Conservation (phyloP, 2,888 invertebrate species). For the Lycophotia porphyrea region DNA sequence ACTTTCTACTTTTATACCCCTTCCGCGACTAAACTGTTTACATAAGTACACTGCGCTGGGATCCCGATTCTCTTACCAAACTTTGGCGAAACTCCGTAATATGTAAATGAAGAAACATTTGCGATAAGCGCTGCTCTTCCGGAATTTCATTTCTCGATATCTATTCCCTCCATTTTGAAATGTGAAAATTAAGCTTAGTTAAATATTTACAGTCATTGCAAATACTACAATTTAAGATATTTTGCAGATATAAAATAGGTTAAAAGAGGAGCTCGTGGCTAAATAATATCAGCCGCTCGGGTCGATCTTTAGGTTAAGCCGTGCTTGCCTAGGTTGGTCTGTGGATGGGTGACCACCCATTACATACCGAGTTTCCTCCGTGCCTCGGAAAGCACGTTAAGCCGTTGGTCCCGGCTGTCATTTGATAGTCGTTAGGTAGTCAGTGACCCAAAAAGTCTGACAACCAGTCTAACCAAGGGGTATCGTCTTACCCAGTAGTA, state of each 20-base stretch:
- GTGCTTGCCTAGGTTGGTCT: too few relatives aligned
- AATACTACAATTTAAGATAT: neutral
- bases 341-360: too few relatives aligned
- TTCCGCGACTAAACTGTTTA: constrained; percentile 9
- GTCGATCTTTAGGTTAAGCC: too few relatives aligned
- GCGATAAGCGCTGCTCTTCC: constrained; percentile 37
- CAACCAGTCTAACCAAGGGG: too few relatives aligned
- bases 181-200: neutral
- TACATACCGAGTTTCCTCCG: too few relatives aligned
- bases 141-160: constrained; percentile 23
- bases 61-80: constrained; percentile 16
- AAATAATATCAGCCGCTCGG: too few relatives aligned
- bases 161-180: neutral
- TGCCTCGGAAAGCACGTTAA: too few relatives aligned
- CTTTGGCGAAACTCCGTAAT: constrained; percentile 20
- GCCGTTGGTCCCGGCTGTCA: too few relatives aligned
- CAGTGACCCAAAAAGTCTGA: too few relatives aligned
- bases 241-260: neutral
- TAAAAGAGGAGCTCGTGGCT: too few relatives aligned
- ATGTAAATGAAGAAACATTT: constrained; percentile 46
- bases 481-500: too few relatives aligned
- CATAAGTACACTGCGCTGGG: constrained; percentile 28
- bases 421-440: too few relatives aligned
- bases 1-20: neutral
- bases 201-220: neutral